Conservation (phyloP, 2,113 vertebrate species). For the Protobothrops mucrosquamatus region DNA sequence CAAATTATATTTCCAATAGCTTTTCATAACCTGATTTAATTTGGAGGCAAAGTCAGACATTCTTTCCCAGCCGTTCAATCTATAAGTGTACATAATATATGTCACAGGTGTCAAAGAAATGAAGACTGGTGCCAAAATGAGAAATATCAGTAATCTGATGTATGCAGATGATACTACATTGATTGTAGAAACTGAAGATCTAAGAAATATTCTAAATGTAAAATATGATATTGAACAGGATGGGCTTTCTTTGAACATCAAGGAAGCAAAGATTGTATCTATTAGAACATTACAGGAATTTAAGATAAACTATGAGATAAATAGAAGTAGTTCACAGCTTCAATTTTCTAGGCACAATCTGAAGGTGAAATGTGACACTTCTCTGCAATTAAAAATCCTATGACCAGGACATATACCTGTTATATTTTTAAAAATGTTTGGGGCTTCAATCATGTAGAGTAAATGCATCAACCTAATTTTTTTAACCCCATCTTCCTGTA, state of each 20-base stretch:
- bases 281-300: neutral
- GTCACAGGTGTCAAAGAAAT: neutral
- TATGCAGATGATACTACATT: neutral
- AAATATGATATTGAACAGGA: neutral
- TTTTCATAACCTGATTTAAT: neutral
- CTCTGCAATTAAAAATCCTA: neutral
- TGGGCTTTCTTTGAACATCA: neutral
- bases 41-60: neutral
- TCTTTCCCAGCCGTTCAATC: neutral
- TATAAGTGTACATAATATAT: neutral
- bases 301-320: neutral
- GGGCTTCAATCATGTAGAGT: neutral
- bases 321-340: neutral
- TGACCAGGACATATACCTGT: neutral
- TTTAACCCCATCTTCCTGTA: neutral
- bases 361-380: neutral
- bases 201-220: neutral
- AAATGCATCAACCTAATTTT: neutral
- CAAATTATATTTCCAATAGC: neutral
- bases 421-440: neutral
- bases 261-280: neutral
- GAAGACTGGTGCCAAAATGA: neutral
- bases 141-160: neutral
- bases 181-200: neutral
- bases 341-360: neutral